phyloP scores from a whole-genome alignment of 1,140 invertebrate species.

The Drosophila triauraria region DNA sequence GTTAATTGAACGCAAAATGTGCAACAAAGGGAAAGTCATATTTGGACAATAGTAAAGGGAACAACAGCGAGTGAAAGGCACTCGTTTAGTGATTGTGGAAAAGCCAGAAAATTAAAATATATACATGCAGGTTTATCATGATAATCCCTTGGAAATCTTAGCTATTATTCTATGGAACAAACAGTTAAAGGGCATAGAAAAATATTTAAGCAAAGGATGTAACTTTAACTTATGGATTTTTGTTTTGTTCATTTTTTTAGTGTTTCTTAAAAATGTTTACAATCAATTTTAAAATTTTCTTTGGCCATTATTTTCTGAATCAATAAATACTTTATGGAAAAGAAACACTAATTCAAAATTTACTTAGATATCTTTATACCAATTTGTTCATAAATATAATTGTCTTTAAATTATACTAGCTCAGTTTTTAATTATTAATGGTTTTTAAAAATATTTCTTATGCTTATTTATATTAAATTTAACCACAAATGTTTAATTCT shows the following conservation, averaged over 20 bases:
- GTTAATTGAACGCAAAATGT: slow-evolving; percentile 44
- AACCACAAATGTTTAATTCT: no score
- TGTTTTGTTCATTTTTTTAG: no score
- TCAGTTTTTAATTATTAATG: not conserved
- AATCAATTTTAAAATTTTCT: no score
- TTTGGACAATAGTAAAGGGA: slow-evolving; percentile 9
- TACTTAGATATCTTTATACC: not conserved
- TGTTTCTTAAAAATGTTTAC: no score
- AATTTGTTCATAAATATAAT: not conserved
- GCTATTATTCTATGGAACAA: no score
- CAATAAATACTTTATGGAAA: no score
- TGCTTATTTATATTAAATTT: no score
- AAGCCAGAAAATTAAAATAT: slow-evolving; percentile 14
- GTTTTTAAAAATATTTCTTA: no score
- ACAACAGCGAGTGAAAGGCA: slow-evolving; percentile 31
- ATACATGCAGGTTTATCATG: not conserved
- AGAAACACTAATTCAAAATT: no score
- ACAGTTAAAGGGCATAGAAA: not conserved
- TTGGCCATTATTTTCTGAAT: no score
- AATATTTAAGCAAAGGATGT: not conserved
- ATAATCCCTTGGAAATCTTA: not conserved
- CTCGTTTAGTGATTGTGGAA: slow-evolving; percentile 25
- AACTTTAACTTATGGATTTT: not conserved
- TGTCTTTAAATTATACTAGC: no score
- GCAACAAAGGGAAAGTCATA: slow-evolving; percentile 50